These are phyloP conservation scores for Acipenser ruthenus DNA, from an alignment of 2,797 vertebrate genomes.

Conservation along the genomic window DNA sequence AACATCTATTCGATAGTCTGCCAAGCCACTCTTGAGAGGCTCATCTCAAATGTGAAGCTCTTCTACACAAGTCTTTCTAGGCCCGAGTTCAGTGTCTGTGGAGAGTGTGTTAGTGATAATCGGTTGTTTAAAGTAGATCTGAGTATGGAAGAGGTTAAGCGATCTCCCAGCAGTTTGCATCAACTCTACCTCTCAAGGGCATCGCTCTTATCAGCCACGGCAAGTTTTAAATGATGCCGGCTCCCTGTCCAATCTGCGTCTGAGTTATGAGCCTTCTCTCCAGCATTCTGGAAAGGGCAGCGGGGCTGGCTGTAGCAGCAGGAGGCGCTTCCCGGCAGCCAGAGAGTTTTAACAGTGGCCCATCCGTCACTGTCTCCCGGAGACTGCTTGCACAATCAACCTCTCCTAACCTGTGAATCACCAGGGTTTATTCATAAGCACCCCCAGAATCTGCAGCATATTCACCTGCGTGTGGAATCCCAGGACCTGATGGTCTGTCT, in stretches of 20 bases:
- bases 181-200: slow-evolving; percentile 53
- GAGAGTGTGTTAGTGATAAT: no score
- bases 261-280: slow-evolving; percentile 47
- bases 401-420: slow-evolving; percentile 29
- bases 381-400: slow-evolving; percentile 16
- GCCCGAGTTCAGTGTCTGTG: no score
- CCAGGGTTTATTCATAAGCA: slow-evolving; percentile 14
- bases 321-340: slow-evolving; percentile 44
- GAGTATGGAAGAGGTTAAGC: slow-evolving; percentile 22
- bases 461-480: no score
- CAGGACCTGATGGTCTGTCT: no score
- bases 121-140: not conserved
- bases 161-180: slow-evolving; percentile 38
- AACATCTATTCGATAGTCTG: no score
- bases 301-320: slow-evolving; percentile 31
- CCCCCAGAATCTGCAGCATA: not conserved
- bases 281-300: slow-evolving; percentile 53
- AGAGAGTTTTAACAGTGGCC: slow-evolving; percentile 41
- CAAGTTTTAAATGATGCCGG: slow-evolving; percentile 31
- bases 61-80: no score
- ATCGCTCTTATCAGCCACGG: slow-evolving; percentile 48
- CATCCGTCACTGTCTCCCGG: slow-evolving; percentile 57
- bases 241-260: slow-evolving; percentile 32
- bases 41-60: no score
- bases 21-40: no score